Evolutionary conservation across 2,888 invertebrate species (phyloP), one percentile per base, ranked within the genome.

Genomic region (Macroteleia sp.): DNA sequence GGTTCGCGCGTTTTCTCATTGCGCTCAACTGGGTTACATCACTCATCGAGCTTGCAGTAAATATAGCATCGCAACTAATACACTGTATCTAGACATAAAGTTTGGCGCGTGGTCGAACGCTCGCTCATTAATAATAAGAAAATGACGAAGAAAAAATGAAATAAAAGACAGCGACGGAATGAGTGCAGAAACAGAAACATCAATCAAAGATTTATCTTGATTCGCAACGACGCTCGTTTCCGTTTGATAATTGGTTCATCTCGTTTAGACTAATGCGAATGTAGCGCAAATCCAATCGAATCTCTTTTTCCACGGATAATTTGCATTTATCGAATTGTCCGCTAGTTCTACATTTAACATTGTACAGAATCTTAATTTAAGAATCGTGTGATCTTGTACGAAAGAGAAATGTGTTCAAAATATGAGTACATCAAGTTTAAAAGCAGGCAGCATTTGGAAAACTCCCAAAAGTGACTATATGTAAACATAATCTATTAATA

Each of bases 41-140:
- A 73, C 67, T 70, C 70, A 64, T 77, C 67, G 50, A 42, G 67
- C 67, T 76, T 52, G 62, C 59, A 56, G 69, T 80, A 80, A 80
- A 80, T 75, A 80, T 70, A 77, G 69, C 54, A 36, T 50, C 22
- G 44, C 52, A 14, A 59, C 42, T 28, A 54, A 30, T 70, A 69
- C 25, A 30, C 42, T 61, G 30, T 69, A 75, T 59, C 52, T 52
- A 52, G 67, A 77, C 64, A 59, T 44, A 64, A 44, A 52, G 62
- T 71, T 61, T 56, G 52, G 78, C 67, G 75, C 66, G 77, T 70
- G 80, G 74, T 77, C 71, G 76, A 79, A 42, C 30, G 30, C 19
- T 20, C 22, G 54, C 28, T 14, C 46, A 46, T 64, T 57, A 57
- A 48, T 57, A 52, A 66, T 46, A 17, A 32, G 25, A 22, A 50